Base-by-base conservation (phyloP, 2,113 vertebrate genomes). In the Pygathrix nemaeus region DNA sequence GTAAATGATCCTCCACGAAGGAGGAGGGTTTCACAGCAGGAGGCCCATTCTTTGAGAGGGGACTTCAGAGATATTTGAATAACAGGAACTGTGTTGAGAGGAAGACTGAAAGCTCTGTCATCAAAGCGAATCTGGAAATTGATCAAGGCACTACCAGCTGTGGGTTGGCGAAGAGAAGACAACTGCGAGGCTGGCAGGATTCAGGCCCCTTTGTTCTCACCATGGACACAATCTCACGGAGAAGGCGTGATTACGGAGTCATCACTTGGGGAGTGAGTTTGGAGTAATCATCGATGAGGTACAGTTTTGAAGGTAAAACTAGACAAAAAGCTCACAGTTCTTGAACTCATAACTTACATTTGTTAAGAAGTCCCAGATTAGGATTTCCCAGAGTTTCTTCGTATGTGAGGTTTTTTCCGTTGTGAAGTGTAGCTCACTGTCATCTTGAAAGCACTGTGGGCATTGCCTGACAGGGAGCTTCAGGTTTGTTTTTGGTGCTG, bases 41-140 rank as follows among this genome's bases (percentile, higher is more conserved):
- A 80, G 80, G 18, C 13, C 0, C 57, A 27, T 45, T 32, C 3
- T 68, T 18, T 57, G 78, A 68, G 38, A 86, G n/a, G 32, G 52
- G 55, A 75, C 78, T 76, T n/a, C 79, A 75, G 93, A 76, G 55
- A 32, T 27, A 8, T n/a, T 52, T 73, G 78, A 18, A 21, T 35
- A 23, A 55, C 20, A 8, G 48, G 5, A 17, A 43, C 61, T 35
- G 64, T 72, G 52, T 94, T 25, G 76, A 38, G 35, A 38, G 6
- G 40, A 84, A n/a, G 43, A 70, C 80, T 83, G 59, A 8, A 83
- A 93, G 48, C 52, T 25, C 88, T 90, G 90, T 82, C 70, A 90
- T 18, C 43, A 73, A 78, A 45, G 59, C 68, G 48, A 66, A 59
- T 89, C 82, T 96, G 92, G 45, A 92, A 13, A 40, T 7, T 68